Evolutionary conservation across 2,888 invertebrate genomes (phyloP), one percentile per base, ranked within the genome.

Genomic region (Drosophila anomelani): DNA sequence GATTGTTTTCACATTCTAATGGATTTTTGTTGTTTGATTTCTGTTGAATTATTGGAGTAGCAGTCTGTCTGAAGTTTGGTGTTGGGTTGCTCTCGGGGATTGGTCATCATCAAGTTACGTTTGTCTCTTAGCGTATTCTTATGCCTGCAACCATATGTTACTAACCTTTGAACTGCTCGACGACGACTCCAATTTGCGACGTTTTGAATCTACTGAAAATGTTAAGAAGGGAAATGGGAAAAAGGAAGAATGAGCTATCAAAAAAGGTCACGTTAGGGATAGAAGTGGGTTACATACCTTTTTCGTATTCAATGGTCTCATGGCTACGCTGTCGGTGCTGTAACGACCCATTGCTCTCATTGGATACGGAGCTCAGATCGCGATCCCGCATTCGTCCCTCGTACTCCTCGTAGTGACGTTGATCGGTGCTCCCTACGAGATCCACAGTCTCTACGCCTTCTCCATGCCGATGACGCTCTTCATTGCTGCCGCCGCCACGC

Each of bases 121-220:
- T 64, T 75, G 85, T 80, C 86, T 79, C 90, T 91, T 89, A 91
- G 86, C 85, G 85, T 77, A 91, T 23, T 53, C 82, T 70, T 90
- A 90, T 72, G 90, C 80, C 90, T 92, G 91, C 93, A 94, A 93
- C 93, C 93, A 94, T 93, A 95, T 96, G 85, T 57, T 85, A 96
- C 95, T 95, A 95, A 97, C 96, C 96, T 97, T 97, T 94, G 95
- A 95, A 92, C 95, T 94, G 79, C 80, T 88, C 93, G 94, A 94
- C 93, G 94, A 94, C 93, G 93, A 94, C 93, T 97, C 97, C 93
- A 96, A 92, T 95, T 97, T 97, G 94, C 97, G 95, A 93, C 97
- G 95, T 94, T 97, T 97, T 89, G 95, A 94, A 93, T 97, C 97
- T 91, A 43, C 57, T 79, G 74, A 34, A 26, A 8, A 43, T 20